Base-by-base conservation (phyloP, 37 sponge, comb jelly and placozoan genomes). In the Hexactinellida sp. region DNA sequence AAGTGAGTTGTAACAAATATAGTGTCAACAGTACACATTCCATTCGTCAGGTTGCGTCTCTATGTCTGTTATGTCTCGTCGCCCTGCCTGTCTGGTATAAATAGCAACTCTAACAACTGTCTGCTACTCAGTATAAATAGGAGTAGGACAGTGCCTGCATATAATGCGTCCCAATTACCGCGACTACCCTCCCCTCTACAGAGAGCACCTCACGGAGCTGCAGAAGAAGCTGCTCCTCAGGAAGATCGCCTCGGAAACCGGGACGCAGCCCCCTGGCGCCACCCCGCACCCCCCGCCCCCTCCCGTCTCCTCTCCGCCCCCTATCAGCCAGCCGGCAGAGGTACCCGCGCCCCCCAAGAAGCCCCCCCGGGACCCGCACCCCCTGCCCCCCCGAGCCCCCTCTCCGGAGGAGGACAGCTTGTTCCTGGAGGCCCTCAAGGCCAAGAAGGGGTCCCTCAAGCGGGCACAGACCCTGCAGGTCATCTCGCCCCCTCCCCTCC, bases 371-470 rank as follows among this genome's bases (percentile, higher is more conserved):
- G 76, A 63, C 5, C 3, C 30, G 34, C 76, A n/a, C 32, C 76
- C 28, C 76, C 25, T 23, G 13, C 19, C 3, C 19, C 19, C 3
- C 1, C 25, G 76, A 23, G 25, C 76, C 5, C 76, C 76, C 3
- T 63, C 76, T n/a, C 76, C 76, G 25, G 76, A 63, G 30, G 76
- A 7, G 76, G 76, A 63, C 21, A 63, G 76, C 30, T 3, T 21
- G 34, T 63, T 63, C 76, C 76, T 63, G 30, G 76, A 63, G 30
- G 76, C 76, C 3, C 76, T 63, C 76, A 63, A 28, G 13, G 28
- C 30, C 76, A 63, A n/a, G 76, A 63, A 63, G 76, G 76, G 76
- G 76, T 63, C 76, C 34, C 76, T 63, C 76, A 63, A 63, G 34
- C 21, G 76, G 76, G 5, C 76, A 23, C 3, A 63, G 3, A 63